A percentile compares a stretch with the other conserved stretches of the same genome.
Conservation (phyloP, 2,888 invertebrate genomes). For the Pogonocherus hispidulus region DNA sequence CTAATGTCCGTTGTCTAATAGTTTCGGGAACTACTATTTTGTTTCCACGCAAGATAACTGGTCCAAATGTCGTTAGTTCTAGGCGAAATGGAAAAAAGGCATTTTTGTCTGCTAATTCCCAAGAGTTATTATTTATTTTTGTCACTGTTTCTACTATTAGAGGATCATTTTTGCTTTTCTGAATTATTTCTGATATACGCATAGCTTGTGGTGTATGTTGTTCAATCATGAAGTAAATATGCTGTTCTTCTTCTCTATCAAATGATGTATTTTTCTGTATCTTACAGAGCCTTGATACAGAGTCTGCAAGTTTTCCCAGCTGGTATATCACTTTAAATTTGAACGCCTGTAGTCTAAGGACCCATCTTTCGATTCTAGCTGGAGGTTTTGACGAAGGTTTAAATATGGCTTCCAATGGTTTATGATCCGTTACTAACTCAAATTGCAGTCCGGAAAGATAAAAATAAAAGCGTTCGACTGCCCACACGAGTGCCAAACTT, state of each 20-base stretch:
- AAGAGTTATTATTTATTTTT: slow-evolving; percentile 15
- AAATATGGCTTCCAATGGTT: neutral
- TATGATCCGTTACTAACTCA: neutral
- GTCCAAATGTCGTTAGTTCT: neutral
- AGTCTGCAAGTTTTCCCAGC: slow-evolving; percentile 51
- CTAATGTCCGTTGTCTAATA: slow-evolving; percentile 29
- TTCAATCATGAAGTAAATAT: slow-evolving; percentile 22
- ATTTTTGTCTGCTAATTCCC: slow-evolving; percentile 22
- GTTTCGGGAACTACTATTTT: slow-evolving; percentile 31
- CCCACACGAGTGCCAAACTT: slow-evolving; percentile 57
- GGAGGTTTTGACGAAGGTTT: neutral
- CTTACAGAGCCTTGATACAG: slow-evolving; percentile 47
- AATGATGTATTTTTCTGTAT: neutral
- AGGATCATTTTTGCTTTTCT: slow-evolving; percentile 13
- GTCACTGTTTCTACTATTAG: neutral
- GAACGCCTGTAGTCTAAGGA: slow-evolving; percentile 45
- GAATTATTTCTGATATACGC: slow-evolving; percentile 13
- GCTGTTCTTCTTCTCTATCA: slow-evolving; percentile 19
- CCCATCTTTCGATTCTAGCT: slow-evolving; percentile 48
- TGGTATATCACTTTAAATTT: slow-evolving; percentile 45
- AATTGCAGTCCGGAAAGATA: slow-evolving; percentile 43
- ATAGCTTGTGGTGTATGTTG: slow-evolving; percentile 17
- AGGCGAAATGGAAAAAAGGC: slow-evolving; percentile 19
- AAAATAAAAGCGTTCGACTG: slow-evolving; percentile 60
- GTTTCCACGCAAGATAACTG: neutral